Evolutionary conservation across 1,140 invertebrate species (phyloP), one percentile per base, ranked within the genome.

Genomic region (Physella acuta): DNA sequence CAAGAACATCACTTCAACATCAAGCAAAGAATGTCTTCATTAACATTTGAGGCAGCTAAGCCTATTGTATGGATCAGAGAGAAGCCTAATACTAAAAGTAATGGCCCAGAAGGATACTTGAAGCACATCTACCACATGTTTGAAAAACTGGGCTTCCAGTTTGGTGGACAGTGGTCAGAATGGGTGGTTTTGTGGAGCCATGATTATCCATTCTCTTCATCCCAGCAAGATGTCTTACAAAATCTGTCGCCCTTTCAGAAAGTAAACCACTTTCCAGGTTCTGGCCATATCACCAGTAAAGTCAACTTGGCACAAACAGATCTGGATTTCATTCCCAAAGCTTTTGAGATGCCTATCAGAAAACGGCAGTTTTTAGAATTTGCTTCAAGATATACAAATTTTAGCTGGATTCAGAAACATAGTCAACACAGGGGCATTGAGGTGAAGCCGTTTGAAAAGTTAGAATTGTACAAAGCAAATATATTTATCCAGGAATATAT

Each of bases 201-300:
- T 84, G 93, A 95, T 78, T 98, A 95, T 84, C 95, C 94, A 2
- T 97, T 96, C 79, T 86, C 87, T 52, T 61, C 71, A 16, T 76
- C 93, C 2, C 86, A 89, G 33, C 79, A 88, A 0, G 81, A 87
- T 71, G 5, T 64, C 39, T 78, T 93, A 16, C 88, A 85, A 68
- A 87, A 88, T 75, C 79, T 95, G 20, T 89, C 90, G 76, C 78
- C 88, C 8, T 85, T 93, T 85, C 94, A 96, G 80, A 90, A 88
- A 85, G 91, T 98, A 0, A 99, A 98, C 82, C 94, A 98, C 83
- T 94, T 97, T 79, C 96, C 96, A 2, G 96, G 95, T 0, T 93
- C 93, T 65, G 95, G 95, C 0, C 97, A 90, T 77, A 92, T 98
- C 55, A 97, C 95, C 0, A 97, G 94, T 78, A 99, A 99, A 88